These are phyloP conservation scores for Pseudochromis fuscus DNA, from an alignment of 2,797 vertebrate genomes.

Conservation along the genomic window DNA sequence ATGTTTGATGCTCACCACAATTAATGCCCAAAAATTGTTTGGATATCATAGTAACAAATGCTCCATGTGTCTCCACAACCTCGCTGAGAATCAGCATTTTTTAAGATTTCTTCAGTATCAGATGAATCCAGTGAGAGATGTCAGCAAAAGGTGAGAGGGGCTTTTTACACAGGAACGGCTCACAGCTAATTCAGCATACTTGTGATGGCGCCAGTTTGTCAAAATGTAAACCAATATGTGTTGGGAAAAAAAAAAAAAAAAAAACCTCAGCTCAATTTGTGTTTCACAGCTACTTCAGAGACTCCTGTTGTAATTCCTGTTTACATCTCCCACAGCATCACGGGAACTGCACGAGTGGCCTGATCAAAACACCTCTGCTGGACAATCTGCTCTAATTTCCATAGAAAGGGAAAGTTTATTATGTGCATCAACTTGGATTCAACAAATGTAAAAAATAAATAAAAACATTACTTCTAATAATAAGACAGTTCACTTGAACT, in stretches of 20 bases:
- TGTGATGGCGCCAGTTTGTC: background rate
- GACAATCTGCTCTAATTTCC: background rate
- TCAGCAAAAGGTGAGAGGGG: background rate
- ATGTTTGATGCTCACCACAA: too few relatives aligned
- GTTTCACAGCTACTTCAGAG: background rate
- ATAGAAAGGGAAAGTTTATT: background rate
- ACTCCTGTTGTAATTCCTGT: background rate
- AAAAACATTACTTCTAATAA: too few relatives aligned
- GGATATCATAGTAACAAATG: too few relatives aligned
- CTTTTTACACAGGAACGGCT: background rate
- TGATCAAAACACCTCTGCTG: background rate
- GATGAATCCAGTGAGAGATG: too few relatives aligned
- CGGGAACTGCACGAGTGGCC: background rate
- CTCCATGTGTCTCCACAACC: too few relatives aligned
- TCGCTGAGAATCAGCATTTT: too few relatives aligned
- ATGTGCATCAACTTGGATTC: background rate
- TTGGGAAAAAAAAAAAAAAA: background rate
- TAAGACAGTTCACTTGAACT: background rate
- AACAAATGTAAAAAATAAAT: background rate
- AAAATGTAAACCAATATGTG: background rate
- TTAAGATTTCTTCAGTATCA: too few relatives aligned
- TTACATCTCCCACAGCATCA: background rate
- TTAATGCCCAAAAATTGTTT: too few relatives aligned
- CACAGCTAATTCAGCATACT: background rate
- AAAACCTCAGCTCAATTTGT: background rate